phyloP scores from a whole-genome alignment of 2,888 invertebrate species.

The Noctuana brunneofusca region DNA sequence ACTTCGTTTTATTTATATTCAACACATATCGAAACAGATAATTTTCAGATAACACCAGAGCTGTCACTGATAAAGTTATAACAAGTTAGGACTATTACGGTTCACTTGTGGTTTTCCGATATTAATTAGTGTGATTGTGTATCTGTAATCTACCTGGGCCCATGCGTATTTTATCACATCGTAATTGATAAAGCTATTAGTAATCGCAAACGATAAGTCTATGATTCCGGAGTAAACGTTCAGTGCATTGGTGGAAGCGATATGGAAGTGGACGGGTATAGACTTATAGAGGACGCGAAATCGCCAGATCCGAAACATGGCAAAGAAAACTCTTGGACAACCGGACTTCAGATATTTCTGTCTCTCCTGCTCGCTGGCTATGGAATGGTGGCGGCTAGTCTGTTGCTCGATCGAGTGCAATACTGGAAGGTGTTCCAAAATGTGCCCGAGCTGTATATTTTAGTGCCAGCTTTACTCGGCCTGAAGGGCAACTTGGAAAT shows the following conservation, averaged over 20 bases:
- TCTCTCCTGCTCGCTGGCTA: conserved; percentile 94
- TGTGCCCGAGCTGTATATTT: conserved; percentile 93
- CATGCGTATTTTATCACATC: neutral
- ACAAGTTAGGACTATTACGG: neutral
- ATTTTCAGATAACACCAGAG: conserved; percentile 6
- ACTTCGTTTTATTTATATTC: neutral
- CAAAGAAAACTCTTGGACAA: conserved; percentile 85
- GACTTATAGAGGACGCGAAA: conserved; percentile 61
- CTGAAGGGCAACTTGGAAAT: conserved; percentile 97
- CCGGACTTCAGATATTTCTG: conserved; percentile 90
- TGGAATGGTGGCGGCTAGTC: conserved; percentile 95
- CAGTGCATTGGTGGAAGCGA: neutral
- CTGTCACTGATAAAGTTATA: conserved; percentile 10
- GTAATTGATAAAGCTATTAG: conserved; percentile 8
- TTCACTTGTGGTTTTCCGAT: neutral
- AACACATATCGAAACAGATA: conserved; percentile 3
- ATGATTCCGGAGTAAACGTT: neutral
- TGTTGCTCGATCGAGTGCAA: conserved; percentile 92
- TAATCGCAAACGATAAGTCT: neutral
- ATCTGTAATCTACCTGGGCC: conserved; percentile 1
- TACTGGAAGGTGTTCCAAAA: conserved; percentile 93
- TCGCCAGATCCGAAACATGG: conserved; percentile 64
- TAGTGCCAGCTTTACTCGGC: conserved; percentile 94
- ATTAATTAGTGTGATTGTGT: neutral
- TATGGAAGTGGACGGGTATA: neutral